Evolutionary conservation across 1,140 invertebrate genomes (phyloP).

Genomic region (Neelides sp.): DNA sequence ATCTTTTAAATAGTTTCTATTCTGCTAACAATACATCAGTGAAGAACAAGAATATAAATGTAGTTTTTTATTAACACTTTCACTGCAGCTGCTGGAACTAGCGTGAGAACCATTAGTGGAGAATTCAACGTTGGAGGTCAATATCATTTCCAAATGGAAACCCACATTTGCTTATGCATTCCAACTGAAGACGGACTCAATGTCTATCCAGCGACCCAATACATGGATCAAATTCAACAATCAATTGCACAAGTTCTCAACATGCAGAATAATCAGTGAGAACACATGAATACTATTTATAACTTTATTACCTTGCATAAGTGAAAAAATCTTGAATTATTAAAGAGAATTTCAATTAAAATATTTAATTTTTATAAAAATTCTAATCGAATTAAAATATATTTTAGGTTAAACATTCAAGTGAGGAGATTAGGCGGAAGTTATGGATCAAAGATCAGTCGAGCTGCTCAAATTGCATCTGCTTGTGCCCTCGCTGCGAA

Average conservation of each 20-base stretch:
- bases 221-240: constrained; percentile 49
- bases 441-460: constrained; percentile 53
- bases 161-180: constrained; percentile 34
- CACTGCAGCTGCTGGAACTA: constrained; percentile 1
- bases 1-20: too few species aligned
- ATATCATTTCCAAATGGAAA: constrained; percentile 40
- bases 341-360: too few species aligned
- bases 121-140: constrained; percentile 36
- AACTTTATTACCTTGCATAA: too few species aligned
- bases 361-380: constrained; percentile 3
- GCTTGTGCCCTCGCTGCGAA: constrained; percentile 50
- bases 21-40: constrained; percentile 6
- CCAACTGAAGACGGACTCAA: constrained; percentile 38
- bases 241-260: constrained; percentile 46
- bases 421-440: constrained; percentile 55
- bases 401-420: constrained; percentile 46
- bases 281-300: neutral
- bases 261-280: constrained; percentile 37
- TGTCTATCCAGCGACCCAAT: constrained; percentile 38
- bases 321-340: too few species aligned
- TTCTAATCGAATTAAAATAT: neutral
- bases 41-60: too few species aligned
- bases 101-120: constrained; percentile 35
- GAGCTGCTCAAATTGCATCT: constrained; percentile 39
- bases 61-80: too few species aligned